Percentiles rank a stretch among this genome's conserved stretches.
phyloP scores from a whole-genome alignment of 2,113 vertebrate species.

The Aspidoscelis tigris region DNA sequence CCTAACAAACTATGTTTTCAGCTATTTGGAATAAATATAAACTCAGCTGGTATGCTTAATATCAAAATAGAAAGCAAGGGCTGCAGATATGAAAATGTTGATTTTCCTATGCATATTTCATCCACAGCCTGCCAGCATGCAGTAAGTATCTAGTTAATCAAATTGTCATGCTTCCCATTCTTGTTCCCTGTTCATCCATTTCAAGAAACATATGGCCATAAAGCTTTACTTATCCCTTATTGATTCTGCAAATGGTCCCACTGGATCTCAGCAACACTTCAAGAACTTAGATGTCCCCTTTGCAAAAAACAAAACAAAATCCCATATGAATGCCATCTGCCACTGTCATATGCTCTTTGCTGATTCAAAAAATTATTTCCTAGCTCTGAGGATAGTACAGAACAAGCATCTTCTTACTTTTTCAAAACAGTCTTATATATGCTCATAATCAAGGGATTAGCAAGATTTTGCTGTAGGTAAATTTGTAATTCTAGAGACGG shows the following conservation, averaged over 20 bases:
- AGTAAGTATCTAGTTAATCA: slow-evolving; percentile 8
- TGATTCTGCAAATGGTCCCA: slow-evolving; percentile 20
- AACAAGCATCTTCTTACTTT: not conserved
- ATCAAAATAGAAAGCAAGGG: not conserved
- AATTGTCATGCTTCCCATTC: slow-evolving; percentile 7
- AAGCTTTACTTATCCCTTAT: slow-evolving; percentile 32
- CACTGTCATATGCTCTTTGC: not conserved
- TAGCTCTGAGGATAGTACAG: not conserved
- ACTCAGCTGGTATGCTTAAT: slow-evolving; percentile 6
- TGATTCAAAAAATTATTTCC: not conserved
- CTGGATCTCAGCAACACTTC: slow-evolving; percentile 7
- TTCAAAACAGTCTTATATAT: slow-evolving; percentile 2
- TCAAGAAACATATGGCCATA: not conserved
- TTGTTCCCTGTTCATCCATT: slow-evolving; percentile 27
- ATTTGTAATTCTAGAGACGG: no score
- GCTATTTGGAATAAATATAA: not conserved
- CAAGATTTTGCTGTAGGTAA: no score
- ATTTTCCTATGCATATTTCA: slow-evolving; percentile 18
- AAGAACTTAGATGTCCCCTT: not conserved
- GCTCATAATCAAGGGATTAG: not conserved
- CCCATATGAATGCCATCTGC: not conserved
- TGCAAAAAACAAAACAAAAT: not conserved
- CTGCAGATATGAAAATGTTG: not conserved
- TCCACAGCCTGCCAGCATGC: not conserved
- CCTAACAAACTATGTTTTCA: no score